Evolutionary conservation across 2,113 vertebrate species (phyloP).

Genomic region (Bos indicus): DNA sequence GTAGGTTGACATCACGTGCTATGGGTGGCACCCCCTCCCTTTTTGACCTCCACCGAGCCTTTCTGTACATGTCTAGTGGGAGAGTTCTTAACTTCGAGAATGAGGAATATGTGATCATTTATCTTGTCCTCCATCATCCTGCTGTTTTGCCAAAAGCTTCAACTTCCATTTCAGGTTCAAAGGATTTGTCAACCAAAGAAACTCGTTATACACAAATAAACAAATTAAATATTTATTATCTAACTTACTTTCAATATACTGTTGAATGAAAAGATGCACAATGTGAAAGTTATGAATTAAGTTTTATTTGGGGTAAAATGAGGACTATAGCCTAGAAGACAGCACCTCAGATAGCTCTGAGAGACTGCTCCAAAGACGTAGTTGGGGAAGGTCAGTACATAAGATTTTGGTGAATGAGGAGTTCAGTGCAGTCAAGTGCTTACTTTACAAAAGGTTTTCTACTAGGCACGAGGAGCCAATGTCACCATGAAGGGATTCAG

Average conservation of each 20-base stretch:
- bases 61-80: background rate
- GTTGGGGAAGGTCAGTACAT: background rate
- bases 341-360: background rate
- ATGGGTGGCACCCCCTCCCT: background rate
- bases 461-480: background rate
- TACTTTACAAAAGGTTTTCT: background rate
- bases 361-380: background rate
- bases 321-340: background rate
- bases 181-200: background rate
- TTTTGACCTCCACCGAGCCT: background rate
- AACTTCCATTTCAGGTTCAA: background rate
- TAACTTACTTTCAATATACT: background rate
- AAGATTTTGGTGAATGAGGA: background rate
- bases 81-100: background rate
- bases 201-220: background rate
- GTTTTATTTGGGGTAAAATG: background rate
- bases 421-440: background rate
- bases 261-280: background rate
- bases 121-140: background rate
- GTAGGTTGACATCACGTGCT: background rate
- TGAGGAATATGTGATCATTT: background rate
- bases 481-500: background rate
- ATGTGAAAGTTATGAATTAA: background rate
- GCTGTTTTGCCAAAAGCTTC: background rate
- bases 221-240: background rate